Base-by-base conservation (phyloP, 2,113 vertebrate species). In the Zosterops borbonicus region DNA sequence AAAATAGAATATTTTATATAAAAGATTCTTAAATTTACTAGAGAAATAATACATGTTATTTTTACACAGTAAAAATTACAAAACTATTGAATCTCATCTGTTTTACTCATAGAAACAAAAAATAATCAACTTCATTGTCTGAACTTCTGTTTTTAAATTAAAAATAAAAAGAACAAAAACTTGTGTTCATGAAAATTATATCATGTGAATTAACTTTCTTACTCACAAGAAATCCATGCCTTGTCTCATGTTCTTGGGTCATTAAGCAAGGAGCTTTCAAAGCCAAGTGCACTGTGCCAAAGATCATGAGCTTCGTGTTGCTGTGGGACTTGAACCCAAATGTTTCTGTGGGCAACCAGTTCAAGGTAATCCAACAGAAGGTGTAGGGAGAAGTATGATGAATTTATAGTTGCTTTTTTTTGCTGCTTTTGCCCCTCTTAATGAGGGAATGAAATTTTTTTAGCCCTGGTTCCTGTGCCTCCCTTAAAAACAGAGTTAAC, bases 401-500 rank as follows among this genome's bases (percentile, higher is more conserved):
- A 88, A 63, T 56, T 74, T 63, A 35, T 22, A 83, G 24, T 7
- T 63, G n/a, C 0, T 12, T 28, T 37, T 44, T 10, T 4, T 1
- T 3, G 5, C 33, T 19, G 3, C 8, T 20, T 35, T 20, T 41
- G 5, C 74, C 27, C 33, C 22, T 89, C 74, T 91, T 83, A 73
- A 83, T n/a, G 64, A 90, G 20, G 14, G 52, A 87, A 95, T 53
- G 25, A 31, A 83, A 70, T n/a, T 20, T 69, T 71, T 80, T 53
- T 64, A 83, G 49, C 53, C 87, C 22, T 65, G 29, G 50, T 63
- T 89, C 50, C 79, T 70, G 28, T 64, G 52, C 39, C 52, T 90
- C 52, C 76, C 74, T 87, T 90, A 78, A 92, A 92, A 87, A 18
- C 56, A 92, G 56, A 89, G 79, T 90, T 81, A 80, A 89, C 59